Evolutionary conservation across 37 sponge, comb jelly and placozoan genomes (phyloP), one percentile per base, ranked within the genome.

Genomic region (Beroe ovata): DNA sequence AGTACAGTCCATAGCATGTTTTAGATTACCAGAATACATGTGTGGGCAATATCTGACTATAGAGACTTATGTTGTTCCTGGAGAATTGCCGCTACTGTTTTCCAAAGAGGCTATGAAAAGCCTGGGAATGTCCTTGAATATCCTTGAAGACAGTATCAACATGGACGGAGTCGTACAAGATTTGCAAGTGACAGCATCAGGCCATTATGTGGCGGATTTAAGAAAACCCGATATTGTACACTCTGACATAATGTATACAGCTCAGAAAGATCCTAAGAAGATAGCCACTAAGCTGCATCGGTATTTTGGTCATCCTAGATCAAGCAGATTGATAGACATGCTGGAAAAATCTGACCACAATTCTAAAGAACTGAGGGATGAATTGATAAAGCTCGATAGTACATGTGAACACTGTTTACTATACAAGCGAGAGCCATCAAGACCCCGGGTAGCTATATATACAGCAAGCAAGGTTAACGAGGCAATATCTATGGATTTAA

Each of bases 221-320:
- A 11, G 34, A 66, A 30, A 29, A 34, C 36, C 1, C 29, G 2
- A 33, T 34, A 66, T 29, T 33, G 36, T 34, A 8, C 1, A 32
- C 16, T 29, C 33, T 8, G 18, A 34, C 36, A n/a, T n/a, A n/a
- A n/a, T n/a, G n/a, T n/a, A n/a, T n/a, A n/a, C n/a, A n/a, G n/a
- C n/a, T n/a, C n/a, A n/a, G n/a, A n/a, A n/a, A n/a, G n/a, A n/a
- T n/a, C 32, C 32, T 14, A 26, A 66, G 69, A 66, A 66, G 2
- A 0, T 1, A 34, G 69, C 69, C 2, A 18, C 1, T 2, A 39
- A 77, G 21, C 84, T 77, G 19, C 84, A 77, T 23, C 3, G 54
- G 21, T 77, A 77, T 42, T 77, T 77, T 77, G 84, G 29, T 40
- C 84, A 77, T 40, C 29, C 29, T 22, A 42, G 54, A 6, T 20